Evolutionary conservation across 2,888 invertebrate species (phyloP).

Genomic region (Meiosimyza decipiens): DNA sequence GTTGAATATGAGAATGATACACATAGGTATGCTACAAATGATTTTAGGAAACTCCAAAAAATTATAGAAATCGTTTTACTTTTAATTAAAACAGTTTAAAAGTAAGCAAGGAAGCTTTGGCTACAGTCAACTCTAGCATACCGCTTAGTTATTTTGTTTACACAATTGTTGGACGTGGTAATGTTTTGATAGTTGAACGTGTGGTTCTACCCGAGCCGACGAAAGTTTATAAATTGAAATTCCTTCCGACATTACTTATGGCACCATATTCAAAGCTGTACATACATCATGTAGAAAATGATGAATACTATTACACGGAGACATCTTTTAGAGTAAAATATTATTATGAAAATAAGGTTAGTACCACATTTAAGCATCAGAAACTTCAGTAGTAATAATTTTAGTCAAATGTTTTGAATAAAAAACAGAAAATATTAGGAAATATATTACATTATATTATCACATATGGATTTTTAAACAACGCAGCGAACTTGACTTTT

Average conservation of each 20-base stretch:
- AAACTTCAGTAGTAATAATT: background rate
- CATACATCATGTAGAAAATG: conserved; percentile 79
- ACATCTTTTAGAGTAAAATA: conserved; percentile 5
- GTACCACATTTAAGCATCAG: background rate
- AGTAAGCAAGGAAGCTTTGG: conserved; percentile 77
- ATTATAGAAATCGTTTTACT: too few relatives aligned
- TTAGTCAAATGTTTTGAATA: too few relatives aligned
- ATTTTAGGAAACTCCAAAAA: too few relatives aligned
- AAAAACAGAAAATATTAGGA: too few relatives aligned
- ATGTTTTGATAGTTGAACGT: conserved; percentile 82
- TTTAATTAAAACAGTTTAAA: conserved; percentile 60
- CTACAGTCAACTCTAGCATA: conserved; percentile 80
- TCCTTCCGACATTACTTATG: conserved; percentile 80
- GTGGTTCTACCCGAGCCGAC: conserved; percentile 68
- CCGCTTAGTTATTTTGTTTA: conserved; percentile 81
- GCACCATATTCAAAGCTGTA: conserved; percentile 84
- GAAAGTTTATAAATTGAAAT: conserved; percentile 71
- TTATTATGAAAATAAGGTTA: conserved; percentile 17
- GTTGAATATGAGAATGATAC: conserved; percentile 46
- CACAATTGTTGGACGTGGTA: conserved; percentile 84
- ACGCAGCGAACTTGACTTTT: too few relatives aligned
- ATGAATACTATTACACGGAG: conserved; percentile 76
- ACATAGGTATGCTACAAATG: conserved; percentile 14
- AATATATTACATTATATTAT: too few relatives aligned
- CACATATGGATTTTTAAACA: too few relatives aligned